phyloP scores from a whole-genome alignment of 2,888 invertebrate species.

The Dasysyrphus albostriatus region DNA sequence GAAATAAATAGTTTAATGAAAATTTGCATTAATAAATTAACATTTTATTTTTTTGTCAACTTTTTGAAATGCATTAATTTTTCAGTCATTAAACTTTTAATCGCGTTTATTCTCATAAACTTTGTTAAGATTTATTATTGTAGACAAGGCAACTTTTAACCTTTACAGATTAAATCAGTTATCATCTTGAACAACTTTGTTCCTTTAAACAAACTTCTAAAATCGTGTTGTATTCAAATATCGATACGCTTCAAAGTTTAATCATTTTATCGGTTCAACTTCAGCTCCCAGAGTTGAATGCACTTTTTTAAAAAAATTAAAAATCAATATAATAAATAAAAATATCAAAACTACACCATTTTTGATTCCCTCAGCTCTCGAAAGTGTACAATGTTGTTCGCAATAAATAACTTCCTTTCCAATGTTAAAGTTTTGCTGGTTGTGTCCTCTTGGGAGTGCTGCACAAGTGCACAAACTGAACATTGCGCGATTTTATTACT shows the following conservation, averaged over 20 bases:
- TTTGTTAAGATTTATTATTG: no score
- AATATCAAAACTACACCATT: slow-evolving; percentile 22
- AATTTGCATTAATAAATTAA: no score
- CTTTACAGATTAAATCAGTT: not conserved
- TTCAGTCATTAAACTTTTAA: no score
- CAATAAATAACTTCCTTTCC: slow-evolving; percentile 23
- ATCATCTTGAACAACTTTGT: not conserved
- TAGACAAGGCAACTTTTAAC: not conserved
- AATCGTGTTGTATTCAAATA: not conserved
- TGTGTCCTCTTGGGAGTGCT: slow-evolving; percentile 12
- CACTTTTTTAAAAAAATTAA: not conserved
- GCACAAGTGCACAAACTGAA: slow-evolving; percentile 15
- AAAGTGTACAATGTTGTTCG: slow-evolving; percentile 8
- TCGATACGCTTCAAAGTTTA: not conserved
- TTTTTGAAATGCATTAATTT: no score
- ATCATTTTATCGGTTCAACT: not conserved
- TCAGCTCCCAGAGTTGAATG: not conserved
- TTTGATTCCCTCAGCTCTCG: slow-evolving; percentile 8
- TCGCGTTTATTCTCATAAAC: no score
- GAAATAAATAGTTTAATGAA: no score
- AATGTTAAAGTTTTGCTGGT: slow-evolving; percentile 16
- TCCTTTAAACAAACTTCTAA: not conserved
- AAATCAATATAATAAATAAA: slow-evolving; percentile 26
- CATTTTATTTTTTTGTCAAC: no score
- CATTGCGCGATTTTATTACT: slow-evolving; percentile 22